phyloP scores from a whole-genome alignment of 2,888 invertebrate genomes.

The Odontothrips loti region DNA sequence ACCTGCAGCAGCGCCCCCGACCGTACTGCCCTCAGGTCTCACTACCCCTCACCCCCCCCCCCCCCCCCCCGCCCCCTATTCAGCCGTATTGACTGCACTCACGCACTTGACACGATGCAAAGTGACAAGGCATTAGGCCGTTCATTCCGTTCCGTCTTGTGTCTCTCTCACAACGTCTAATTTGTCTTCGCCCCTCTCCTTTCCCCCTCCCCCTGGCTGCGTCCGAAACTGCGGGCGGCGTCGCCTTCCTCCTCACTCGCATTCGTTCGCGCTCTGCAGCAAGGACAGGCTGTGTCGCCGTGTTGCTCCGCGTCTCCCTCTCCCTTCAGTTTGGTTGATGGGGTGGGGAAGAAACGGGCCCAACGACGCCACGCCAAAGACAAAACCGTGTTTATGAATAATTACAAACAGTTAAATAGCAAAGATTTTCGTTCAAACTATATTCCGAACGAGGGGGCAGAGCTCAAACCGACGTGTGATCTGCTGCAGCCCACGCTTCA shows the following conservation, averaged over 20 bases:
- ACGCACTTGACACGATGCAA: background rate
- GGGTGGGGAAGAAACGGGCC: too few relatives aligned
- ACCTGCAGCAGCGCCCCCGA: too few relatives aligned
- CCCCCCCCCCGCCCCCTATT: background rate
- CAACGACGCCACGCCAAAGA: too few relatives aligned
- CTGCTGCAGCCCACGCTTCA: background rate
- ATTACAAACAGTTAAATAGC: too few relatives aligned
- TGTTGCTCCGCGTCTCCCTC: too few relatives aligned
- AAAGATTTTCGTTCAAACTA: too few relatives aligned
- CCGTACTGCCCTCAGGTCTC: too few relatives aligned
- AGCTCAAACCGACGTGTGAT: background rate
- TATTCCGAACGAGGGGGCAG: background rate
- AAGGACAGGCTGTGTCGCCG: too few relatives aligned
- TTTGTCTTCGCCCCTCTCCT: background rate
- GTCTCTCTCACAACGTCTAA: slow-evolving; percentile 2
- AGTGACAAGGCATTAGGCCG: slow-evolving; percentile 22
- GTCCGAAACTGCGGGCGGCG: too few relatives aligned
- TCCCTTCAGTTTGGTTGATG: too few relatives aligned
- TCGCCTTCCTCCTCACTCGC: background rate
- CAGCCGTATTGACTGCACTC: background rate
- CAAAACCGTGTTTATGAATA: too few relatives aligned
- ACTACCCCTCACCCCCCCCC: background rate
- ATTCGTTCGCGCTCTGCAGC: background rate
- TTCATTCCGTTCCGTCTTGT: background rate
- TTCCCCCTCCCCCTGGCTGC: background rate